phyloP scores from a whole-genome alignment of 2,113 vertebrate genomes.

The Lates calcarifer region DNA sequence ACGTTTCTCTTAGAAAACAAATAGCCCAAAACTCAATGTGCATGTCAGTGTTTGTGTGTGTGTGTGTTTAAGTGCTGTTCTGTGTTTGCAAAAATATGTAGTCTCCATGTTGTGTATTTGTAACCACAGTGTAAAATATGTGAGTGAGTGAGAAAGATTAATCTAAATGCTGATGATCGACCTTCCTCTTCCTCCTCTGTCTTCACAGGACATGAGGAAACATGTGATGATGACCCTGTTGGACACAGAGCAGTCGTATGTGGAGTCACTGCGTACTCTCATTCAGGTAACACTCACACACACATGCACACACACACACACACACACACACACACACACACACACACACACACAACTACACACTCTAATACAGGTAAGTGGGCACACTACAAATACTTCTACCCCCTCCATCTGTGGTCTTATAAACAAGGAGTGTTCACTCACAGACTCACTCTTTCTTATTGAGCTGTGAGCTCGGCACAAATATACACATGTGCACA shows the following conservation, averaged over 20 bases:
- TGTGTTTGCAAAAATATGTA: background rate
- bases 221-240: constrained; percentile 98
- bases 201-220: constrained; percentile 95
- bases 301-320: background rate
- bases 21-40: background rate
- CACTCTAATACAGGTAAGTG: background rate
- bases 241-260: constrained; percentile 98
- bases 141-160: background rate
- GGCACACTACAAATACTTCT: background rate
- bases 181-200: constrained; percentile 32
- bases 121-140: background rate
- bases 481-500: background rate
- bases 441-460: background rate
- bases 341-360: background rate
- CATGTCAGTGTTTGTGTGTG: background rate
- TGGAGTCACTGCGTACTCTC: constrained; percentile 95
- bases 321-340: background rate
- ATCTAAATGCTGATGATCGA: background rate
- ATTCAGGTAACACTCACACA: constrained; percentile 89
- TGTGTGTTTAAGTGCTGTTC: background rate
- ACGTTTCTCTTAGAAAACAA: background rate
- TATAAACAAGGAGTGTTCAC: background rate
- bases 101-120: background rate
- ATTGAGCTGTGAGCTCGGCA: background rate
- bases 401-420: background rate